Percentiles rank a stretch among this genome's conserved stretches.
Evolutionary conservation across 2,888 invertebrate species (phyloP).

Genomic region (Melanargia galathea): DNA sequence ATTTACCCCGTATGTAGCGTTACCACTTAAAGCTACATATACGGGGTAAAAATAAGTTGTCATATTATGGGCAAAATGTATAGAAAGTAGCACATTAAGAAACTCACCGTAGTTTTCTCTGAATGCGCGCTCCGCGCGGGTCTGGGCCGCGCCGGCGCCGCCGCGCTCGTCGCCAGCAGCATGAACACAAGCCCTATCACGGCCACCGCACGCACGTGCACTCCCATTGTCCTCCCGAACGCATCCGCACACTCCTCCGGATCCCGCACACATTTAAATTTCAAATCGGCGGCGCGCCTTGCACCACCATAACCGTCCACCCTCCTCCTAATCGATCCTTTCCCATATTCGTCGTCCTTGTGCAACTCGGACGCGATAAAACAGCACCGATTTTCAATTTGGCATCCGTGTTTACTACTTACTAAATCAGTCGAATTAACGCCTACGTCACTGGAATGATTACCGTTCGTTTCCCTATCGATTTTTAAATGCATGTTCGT

Average conservation of each 20-base stretch:
- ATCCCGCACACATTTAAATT: constrained; percentile 69
- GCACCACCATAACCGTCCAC: constrained; percentile 62
- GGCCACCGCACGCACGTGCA: constrained; percentile 58
- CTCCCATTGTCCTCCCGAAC: constrained; percentile 67
- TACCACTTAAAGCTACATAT: too few species aligned
- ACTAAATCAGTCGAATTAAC: constrained; percentile 68
- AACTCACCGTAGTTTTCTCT: constrained; percentile 68
- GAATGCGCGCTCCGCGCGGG: constrained; percentile 56
- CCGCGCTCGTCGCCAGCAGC: constrained; percentile 60
- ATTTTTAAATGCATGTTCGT: constrained; percentile 50
- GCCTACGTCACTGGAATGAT: constrained; percentile 70
- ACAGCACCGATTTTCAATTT: constrained; percentile 57
- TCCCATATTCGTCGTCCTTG: constrained; percentile 66
- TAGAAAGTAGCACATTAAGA: background rate
- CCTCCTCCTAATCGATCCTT: constrained; percentile 68
- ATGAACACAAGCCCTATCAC: constrained; percentile 63
- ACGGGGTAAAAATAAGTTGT: background rate
- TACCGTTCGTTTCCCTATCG: constrained; percentile 52
- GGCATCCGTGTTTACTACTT: constrained; percentile 63
- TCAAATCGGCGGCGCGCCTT: constrained; percentile 69
- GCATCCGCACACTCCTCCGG: constrained; percentile 57
- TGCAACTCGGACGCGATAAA: constrained; percentile 55
- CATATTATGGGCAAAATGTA: background rate
- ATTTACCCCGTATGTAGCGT: too few species aligned
- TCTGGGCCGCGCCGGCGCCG: constrained; percentile 61